phyloP scores from a whole-genome alignment of 1,140 invertebrate genomes.

The Lepidurus apus region DNA sequence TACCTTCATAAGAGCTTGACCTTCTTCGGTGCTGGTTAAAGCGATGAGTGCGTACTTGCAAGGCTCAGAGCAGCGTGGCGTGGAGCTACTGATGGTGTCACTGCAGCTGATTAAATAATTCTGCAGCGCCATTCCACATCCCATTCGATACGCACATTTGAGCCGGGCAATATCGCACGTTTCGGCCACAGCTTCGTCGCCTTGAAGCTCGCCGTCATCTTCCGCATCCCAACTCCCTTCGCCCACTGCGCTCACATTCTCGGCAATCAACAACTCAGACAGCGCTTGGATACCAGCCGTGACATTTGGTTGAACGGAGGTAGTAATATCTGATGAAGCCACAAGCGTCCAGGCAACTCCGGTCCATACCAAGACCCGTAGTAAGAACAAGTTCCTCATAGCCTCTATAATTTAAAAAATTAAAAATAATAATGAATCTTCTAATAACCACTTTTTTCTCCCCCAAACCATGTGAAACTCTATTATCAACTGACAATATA shows the following conservation, averaged over 20 bases:
- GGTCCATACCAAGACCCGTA: slow-evolving; percentile 17
- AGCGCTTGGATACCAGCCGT: not conserved
- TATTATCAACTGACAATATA: too few relatives aligned
- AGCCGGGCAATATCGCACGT: slow-evolving; percentile 61
- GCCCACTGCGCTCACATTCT: not conserved
- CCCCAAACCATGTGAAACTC: too few relatives aligned
- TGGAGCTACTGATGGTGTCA: slow-evolving; percentile 53
- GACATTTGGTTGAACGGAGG: not conserved
- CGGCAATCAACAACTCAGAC: not conserved
- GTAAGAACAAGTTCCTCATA: not conserved
- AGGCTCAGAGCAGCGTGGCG: slow-evolving; percentile 56
- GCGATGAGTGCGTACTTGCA: slow-evolving; percentile 70
- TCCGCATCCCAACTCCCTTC: not conserved
- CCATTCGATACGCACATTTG: slow-evolving; percentile 63
- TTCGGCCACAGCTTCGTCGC: slow-evolving; percentile 18
- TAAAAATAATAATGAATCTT: not conserved
- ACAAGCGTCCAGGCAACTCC: slow-evolving; percentile 3
- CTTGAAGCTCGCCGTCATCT: not conserved
- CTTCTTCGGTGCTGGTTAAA: slow-evolving; percentile 68
- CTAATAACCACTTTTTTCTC: too few relatives aligned
- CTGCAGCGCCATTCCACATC: slow-evolving; percentile 65
- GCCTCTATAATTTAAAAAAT: not conserved
- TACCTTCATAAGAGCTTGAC: slow-evolving; percentile 64
- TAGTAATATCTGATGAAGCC: not conserved
- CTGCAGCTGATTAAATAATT: slow-evolving; percentile 67